These are phyloP conservation scores for Aphaenogaster ashmeadi DNA, from an alignment of 1,140 invertebrate species.

Conservation along the genomic window DNA sequence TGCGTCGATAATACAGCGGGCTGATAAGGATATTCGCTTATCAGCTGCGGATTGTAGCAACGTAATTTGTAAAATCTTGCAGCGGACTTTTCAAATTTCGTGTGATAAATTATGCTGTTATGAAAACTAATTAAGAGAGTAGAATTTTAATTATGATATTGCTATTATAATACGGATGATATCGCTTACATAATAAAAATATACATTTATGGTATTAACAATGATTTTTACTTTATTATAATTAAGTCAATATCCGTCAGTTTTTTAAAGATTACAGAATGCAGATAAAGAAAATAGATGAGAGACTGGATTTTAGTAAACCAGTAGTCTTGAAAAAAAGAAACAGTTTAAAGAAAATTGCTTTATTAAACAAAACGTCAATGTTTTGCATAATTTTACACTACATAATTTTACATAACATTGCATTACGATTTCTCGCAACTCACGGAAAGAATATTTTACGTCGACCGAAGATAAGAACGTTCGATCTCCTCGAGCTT, in stretches of 20 bases:
- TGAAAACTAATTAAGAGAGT: not conserved
- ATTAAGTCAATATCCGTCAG: not conserved
- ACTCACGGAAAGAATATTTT: not conserved
- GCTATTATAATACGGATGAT: not conserved
- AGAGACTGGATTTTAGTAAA: not conserved
- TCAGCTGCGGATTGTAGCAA: slow-evolving; percentile 32
- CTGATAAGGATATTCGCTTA: slow-evolving; percentile 3
- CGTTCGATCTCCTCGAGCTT: not conserved
- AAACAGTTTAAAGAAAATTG: not conserved
- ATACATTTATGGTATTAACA: not conserved
- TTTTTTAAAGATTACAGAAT: not conserved
- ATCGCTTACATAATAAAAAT: not conserved
- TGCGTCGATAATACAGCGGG: slow-evolving; percentile 28
- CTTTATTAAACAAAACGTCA: not conserved
- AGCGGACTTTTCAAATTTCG: not conserved
- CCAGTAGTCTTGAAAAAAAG: not conserved
- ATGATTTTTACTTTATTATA: not conserved
- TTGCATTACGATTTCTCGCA: not conserved
- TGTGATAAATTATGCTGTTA: not conserved
- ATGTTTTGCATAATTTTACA: not conserved
- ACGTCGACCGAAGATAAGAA: not conserved
- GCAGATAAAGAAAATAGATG: not conserved
- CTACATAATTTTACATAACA: not conserved
- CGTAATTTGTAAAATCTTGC: not conserved
- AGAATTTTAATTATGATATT: not conserved